Conservation (phyloP, 2,113 vertebrate species). For the Percina caprodes region DNA sequence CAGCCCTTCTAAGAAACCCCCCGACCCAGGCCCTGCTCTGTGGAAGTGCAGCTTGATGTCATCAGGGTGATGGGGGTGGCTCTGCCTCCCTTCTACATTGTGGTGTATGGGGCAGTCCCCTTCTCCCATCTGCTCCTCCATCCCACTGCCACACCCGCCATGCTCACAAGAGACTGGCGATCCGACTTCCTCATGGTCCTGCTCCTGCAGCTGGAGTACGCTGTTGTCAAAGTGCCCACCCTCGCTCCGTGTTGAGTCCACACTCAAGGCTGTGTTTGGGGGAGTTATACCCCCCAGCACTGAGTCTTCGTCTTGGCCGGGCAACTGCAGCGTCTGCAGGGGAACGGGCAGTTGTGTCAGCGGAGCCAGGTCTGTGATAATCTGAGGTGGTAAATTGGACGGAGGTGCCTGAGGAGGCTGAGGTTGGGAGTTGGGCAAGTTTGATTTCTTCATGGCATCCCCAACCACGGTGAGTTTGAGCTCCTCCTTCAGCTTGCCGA, state of each 20-base stretch:
- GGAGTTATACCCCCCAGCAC: slow-evolving; percentile 82
- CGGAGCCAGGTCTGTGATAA: slow-evolving; percentile 88
- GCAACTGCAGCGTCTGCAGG: slow-evolving; percentile 68
- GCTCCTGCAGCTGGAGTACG: slow-evolving; percentile 94
- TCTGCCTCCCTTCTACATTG: slow-evolving; percentile 58
- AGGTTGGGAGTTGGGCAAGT: slow-evolving; percentile 70
- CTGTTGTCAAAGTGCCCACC: slow-evolving; percentile 95
- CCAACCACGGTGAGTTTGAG: slow-evolving; percentile 83
- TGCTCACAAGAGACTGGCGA: slow-evolving; percentile 80
- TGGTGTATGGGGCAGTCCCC: slow-evolving; percentile 75
- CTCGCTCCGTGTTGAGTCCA: slow-evolving; percentile 90
- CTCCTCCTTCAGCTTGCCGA: slow-evolving; percentile 91
- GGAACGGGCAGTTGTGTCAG: slow-evolving; percentile 82
- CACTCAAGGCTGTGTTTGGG: slow-evolving; percentile 87
- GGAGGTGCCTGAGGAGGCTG: slow-evolving; percentile 78
- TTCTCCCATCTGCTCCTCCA: slow-evolving; percentile 83
- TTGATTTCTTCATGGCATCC: slow-evolving; percentile 81
- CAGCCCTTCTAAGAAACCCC: slow-evolving; percentile 97
- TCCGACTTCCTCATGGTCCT: slow-evolving; percentile 85
- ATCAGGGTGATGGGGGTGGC: slow-evolving; percentile 78
- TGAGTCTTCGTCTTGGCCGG: slow-evolving; percentile 81
- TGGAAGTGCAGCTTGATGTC: slow-evolving; percentile 97
- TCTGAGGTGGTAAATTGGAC: slow-evolving; percentile 81
- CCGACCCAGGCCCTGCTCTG: slow-evolving; percentile 84
- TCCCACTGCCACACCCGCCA: slow-evolving; percentile 77